phyloP scores from a whole-genome alignment of 2,797 vertebrate genomes.

The Sitta carolinensis region DNA sequence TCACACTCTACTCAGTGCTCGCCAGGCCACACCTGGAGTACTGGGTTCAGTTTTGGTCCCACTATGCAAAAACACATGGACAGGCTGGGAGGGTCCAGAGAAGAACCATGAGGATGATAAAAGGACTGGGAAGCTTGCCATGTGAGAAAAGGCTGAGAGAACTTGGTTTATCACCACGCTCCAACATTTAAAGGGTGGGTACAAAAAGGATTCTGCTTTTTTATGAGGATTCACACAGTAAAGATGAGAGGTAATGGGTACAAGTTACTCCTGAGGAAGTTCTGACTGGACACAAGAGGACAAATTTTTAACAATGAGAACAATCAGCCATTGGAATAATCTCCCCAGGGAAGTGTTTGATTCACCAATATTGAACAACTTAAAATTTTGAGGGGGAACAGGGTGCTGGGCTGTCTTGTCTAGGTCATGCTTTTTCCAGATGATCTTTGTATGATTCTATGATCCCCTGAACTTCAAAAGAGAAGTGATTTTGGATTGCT shows the following conservation, averaged over 20 bases:
- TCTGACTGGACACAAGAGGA: neutral
- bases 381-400: neutral
- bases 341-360: neutral
- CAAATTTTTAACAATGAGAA: neutral
- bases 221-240: neutral
- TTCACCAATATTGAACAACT: neutral
- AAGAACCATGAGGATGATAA: neutral
- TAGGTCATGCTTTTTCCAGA: neutral
- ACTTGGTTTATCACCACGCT: neutral
- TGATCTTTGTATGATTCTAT: neutral
- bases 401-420: neutral
- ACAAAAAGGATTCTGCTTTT: neutral
- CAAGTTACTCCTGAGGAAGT: neutral
- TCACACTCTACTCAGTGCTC: neutral
- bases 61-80: neutral
- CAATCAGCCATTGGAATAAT: neutral
- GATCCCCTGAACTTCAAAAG: neutral
- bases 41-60: neutral
- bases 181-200: neutral
- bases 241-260: neutral
- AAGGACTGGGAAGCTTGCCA: neutral
- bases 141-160: neutral
- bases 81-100: neutral
- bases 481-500: neutral
- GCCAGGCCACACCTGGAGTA: neutral